Percentiles rank a stretch among this genome's conserved stretches.
These are phyloP conservation scores for Clarias gariepinus DNA, from an alignment of 2,113 vertebrate species.

Conservation along the genomic window DNA sequence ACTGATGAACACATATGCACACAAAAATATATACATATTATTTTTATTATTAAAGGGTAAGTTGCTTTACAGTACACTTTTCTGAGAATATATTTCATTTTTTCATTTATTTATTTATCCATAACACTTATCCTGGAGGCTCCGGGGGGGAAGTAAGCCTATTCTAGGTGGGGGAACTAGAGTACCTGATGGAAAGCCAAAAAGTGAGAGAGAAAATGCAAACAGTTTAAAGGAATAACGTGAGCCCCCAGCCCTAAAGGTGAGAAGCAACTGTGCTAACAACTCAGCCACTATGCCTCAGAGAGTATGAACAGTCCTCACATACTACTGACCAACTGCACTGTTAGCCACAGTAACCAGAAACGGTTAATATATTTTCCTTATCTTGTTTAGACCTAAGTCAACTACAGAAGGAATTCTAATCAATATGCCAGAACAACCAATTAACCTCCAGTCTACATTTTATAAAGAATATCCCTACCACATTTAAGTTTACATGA, in stretches of 20 bases:
- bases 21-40: background rate
- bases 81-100: background rate
- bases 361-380: background rate
- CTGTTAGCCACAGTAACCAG: background rate
- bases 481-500: background rate
- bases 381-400: background rate
- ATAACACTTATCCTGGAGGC: too few relatives aligned
- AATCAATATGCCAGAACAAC: background rate
- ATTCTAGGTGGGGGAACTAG: too few relatives aligned
- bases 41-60: background rate
- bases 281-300: too few relatives aligned
- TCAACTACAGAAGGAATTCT: background rate
- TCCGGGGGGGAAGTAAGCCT: too few relatives aligned
- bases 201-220: too few relatives aligned
- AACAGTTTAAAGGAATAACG: too few relatives aligned
- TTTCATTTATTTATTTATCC: too few relatives aligned
- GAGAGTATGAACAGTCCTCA: background rate
- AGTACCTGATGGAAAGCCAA: too few relatives aligned
- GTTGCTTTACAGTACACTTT: background rate
- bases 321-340: background rate
- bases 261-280: too few relatives aligned
- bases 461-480: background rate
- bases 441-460: background rate
- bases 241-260: too few relatives aligned
- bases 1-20: background rate